These are phyloP conservation scores for Microdon myrmicae DNA, from an alignment of 2,888 invertebrate species.

Conservation along the genomic window DNA sequence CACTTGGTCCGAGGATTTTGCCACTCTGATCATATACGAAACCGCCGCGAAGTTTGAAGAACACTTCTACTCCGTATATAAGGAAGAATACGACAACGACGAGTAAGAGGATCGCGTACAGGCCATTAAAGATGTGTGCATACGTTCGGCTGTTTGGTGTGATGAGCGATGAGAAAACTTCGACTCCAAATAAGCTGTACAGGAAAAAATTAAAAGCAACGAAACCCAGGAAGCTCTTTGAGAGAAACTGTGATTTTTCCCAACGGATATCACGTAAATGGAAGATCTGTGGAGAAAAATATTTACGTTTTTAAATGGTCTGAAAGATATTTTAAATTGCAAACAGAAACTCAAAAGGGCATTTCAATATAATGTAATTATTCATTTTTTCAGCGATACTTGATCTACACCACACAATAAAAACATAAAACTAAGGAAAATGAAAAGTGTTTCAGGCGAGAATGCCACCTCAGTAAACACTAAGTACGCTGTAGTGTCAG, in stretches of 20 bases:
- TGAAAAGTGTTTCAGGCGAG: too few species aligned
- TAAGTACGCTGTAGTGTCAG: too few species aligned
- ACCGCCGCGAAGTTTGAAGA: slow-evolving; percentile 90
- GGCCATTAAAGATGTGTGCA: slow-evolving; percentile 89
- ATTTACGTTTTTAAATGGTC: neutral
- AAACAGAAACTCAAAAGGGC: too few species aligned
- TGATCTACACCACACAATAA: too few species aligned
- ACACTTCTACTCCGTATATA: slow-evolving; percentile 94
- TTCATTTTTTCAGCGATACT: too few species aligned
- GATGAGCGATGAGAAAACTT: slow-evolving; percentile 67
- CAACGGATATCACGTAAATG: slow-evolving; percentile 87
- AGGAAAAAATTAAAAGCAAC: slow-evolving; percentile 89
- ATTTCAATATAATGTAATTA: too few species aligned
- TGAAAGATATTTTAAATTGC: neutral
- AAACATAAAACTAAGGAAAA: too few species aligned
- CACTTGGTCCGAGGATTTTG: slow-evolving; percentile 70
- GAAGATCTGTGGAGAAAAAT: slow-evolving; percentile 76
- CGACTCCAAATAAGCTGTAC: slow-evolving; percentile 85
- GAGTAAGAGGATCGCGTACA: slow-evolving; percentile 89
- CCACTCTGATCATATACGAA: slow-evolving; percentile 80
- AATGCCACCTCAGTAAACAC: too few species aligned
- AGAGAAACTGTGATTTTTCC: slow-evolving; percentile 89
- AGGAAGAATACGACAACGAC: slow-evolving; percentile 92
- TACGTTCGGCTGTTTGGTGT: slow-evolving; percentile 68
- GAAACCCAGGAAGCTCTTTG: slow-evolving; percentile 91